A percentile compares a stretch with the other conserved stretches of the same genome.
Evolutionary conservation across 2,888 invertebrate species (phyloP).

Genomic region (Amphiduros pacificus): DNA sequence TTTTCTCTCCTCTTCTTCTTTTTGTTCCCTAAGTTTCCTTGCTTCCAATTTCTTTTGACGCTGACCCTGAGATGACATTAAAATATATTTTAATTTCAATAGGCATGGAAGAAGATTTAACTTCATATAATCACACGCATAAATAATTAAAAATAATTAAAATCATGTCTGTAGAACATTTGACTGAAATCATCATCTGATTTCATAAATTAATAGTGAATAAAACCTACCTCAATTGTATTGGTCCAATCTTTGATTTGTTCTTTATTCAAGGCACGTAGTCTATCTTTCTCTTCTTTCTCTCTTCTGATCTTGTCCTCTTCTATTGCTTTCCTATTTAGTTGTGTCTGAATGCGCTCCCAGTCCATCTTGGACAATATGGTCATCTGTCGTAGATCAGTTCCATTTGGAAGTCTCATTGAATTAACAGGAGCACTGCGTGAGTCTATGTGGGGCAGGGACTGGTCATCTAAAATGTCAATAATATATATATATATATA

Average conservation of each 20-base stretch:
- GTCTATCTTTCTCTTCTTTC: slow-evolving; percentile 46
- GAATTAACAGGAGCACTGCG: not conserved
- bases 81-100: too few relatives aligned
- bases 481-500: too few relatives aligned
- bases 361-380: slow-evolving; percentile 55
- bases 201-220: too few relatives aligned
- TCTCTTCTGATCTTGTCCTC: slow-evolving; percentile 43
- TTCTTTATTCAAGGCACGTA: slow-evolving; percentile 52
- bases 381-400: slow-evolving; percentile 45
- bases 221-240: slow-evolving; percentile 52
- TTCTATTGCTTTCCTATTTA: slow-evolving; percentile 52
- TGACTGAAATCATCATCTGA: too few relatives aligned
- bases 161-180: too few relatives aligned
- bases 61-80: slow-evolving; percentile 56
- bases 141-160: too few relatives aligned
- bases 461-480: too few relatives aligned
- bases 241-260: slow-evolving; percentile 58
- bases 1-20: slow-evolving; percentile 56
- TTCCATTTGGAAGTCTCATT: slow-evolving; percentile 35
- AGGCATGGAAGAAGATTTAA: too few relatives aligned
- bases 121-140: too few relatives aligned
- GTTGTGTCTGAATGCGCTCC: slow-evolving; percentile 53
- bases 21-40: slow-evolving; percentile 50
- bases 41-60: slow-evolving; percentile 56
- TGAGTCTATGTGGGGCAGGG: too few relatives aligned